Conservation (phyloP, 2,888 invertebrate species). For the Chorisops tibialis region DNA sequence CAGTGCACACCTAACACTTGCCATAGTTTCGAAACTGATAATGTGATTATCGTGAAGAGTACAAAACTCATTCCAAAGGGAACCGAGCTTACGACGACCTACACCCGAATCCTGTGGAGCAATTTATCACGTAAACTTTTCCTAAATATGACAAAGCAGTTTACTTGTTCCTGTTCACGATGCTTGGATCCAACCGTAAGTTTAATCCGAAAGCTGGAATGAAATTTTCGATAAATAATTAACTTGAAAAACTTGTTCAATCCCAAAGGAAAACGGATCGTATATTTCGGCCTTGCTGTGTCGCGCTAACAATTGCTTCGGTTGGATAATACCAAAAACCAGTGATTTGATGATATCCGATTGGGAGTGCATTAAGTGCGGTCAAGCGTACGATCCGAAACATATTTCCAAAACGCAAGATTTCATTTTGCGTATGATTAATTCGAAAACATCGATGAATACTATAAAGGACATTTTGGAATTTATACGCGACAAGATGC, state of each 20-base stretch:
- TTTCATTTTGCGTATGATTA: slow-evolving; percentile 47
- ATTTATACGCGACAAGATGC: slow-evolving; percentile 48
- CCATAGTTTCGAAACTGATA: slow-evolving; percentile 62
- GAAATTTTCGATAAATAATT: no score
- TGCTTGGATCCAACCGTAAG: slow-evolving; percentile 68
- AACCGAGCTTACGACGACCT: slow-evolving; percentile 66
- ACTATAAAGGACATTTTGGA: slow-evolving; percentile 47
- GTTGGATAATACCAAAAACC: slow-evolving; percentile 56
- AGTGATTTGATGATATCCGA: slow-evolving; percentile 59
- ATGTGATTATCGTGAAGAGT: slow-evolving; percentile 61
- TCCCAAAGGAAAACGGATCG: slow-evolving; percentile 47
- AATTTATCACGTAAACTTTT: slow-evolving; percentile 64
- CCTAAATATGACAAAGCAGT: slow-evolving; percentile 64
- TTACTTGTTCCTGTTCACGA: slow-evolving; percentile 64
- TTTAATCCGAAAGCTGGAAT: slow-evolving; percentile 56
- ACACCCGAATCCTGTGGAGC: slow-evolving; percentile 69
- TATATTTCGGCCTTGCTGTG: slow-evolving; percentile 49
- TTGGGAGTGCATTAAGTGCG: slow-evolving; percentile 67
- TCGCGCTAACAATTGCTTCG: slow-evolving; percentile 52
- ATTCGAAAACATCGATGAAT: slow-evolving; percentile 47
- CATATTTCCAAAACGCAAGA: slow-evolving; percentile 49
- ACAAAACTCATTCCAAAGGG: slow-evolving; percentile 61
- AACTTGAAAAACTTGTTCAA: no score
- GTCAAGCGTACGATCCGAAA: slow-evolving; percentile 42
- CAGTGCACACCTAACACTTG: slow-evolving; percentile 71